These are phyloP conservation scores for Leptopilina drosophilae DNA, from an alignment of 2,888 invertebrate genomes.

Conservation along the genomic window DNA sequence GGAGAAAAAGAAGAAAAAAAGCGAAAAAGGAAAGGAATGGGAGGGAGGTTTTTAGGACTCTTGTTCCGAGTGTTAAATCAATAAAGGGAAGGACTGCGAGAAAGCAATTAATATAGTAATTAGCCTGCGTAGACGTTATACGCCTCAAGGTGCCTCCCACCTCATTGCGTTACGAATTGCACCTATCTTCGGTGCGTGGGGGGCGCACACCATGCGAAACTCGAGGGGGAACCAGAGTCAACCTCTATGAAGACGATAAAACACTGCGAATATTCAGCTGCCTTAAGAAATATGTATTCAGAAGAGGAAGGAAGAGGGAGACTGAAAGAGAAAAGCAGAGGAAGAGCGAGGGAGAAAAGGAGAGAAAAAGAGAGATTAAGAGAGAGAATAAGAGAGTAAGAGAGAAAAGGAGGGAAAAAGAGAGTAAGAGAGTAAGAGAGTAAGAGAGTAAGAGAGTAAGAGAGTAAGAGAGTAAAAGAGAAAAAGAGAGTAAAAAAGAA, in stretches of 20 bases:
- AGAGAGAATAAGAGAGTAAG: neutral
- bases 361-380: no score
- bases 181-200: constrained; percentile 44
- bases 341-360: constrained; percentile 35
- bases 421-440: constrained; percentile 15
- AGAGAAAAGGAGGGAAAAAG: constrained; percentile 10
- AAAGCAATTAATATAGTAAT: constrained; percentile 70
- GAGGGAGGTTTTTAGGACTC: neutral
- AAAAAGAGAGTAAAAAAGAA: neutral
- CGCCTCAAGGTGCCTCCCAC: constrained; percentile 57
- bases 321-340: constrained; percentile 10
- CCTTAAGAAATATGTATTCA: constrained; percentile 24
- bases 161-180: constrained; percentile 51
- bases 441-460: constrained; percentile 14
- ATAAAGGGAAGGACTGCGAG: constrained; percentile 48
- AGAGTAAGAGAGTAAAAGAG: neutral
- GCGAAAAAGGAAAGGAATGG: neutral
- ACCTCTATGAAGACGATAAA: constrained; percentile 35
- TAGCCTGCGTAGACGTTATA: constrained; percentile 62
- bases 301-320: constrained; percentile 33
- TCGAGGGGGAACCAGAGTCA: constrained; percentile 24
- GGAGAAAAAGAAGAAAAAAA: neutral
- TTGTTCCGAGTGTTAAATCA: constrained; percentile 43
- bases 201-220: constrained; percentile 42
- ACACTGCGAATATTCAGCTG: constrained; percentile 33